Percentiles rank a stretch among this genome's conserved stretches.
Evolutionary conservation across 2,113 vertebrate genomes (phyloP).

Genomic region (Typhlomys cinereus): DNA sequence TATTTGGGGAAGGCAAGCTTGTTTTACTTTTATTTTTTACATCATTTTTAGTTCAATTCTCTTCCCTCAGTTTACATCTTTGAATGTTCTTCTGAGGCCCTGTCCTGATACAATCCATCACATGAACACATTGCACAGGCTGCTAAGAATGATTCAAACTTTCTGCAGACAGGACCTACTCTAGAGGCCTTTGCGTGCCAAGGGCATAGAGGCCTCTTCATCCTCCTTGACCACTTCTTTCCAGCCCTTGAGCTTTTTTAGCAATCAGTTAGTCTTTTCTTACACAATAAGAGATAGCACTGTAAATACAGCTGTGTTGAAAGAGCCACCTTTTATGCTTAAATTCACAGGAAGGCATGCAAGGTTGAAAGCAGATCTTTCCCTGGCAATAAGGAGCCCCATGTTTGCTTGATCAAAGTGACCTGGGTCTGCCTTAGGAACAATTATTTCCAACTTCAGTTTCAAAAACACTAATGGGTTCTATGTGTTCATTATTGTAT

Average conservation of each 20-base stretch:
- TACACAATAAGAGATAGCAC: neutral
- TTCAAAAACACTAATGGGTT: neutral
- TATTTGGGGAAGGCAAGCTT: neutral
- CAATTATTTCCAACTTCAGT: neutral
- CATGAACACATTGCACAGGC: neutral
- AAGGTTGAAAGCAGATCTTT: neutral
- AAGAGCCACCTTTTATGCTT: neutral
- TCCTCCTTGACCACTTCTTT: neutral
- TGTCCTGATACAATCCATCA: neutral
- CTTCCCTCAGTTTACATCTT: neutral
- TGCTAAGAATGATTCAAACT: neutral
- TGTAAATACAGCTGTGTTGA: neutral
- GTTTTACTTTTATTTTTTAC: slow-evolving; percentile 6
- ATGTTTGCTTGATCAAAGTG: neutral
- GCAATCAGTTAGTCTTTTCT: slow-evolving; percentile 5
- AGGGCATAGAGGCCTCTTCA: neutral
- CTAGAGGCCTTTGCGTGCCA: neutral
- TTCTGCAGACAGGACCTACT: neutral
- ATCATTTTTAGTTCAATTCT: slow-evolving; percentile 14
- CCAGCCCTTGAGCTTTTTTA: neutral
- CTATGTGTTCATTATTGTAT: neutral
- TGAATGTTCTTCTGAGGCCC: neutral
- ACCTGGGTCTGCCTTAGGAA: neutral
- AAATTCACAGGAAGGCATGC: neutral
- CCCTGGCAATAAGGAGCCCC: neutral